Evolutionary conservation across 1,140 invertebrate species (phyloP), one percentile per base, ranked within the genome.

Genomic region (Epicauta chinensis): DNA sequence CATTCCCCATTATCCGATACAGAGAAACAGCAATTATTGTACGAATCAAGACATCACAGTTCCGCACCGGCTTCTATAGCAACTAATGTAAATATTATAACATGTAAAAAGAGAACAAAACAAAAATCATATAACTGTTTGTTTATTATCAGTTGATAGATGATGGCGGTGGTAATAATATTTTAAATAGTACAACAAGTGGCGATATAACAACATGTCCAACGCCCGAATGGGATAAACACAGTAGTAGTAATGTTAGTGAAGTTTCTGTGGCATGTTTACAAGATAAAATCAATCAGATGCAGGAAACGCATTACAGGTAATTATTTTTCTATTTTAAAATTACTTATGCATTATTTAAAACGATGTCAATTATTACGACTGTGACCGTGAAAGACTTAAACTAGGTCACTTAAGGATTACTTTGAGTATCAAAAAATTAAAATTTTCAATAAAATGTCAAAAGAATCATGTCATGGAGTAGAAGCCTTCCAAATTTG

Each of bases 241-340:
- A 89, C 65, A 92, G 88, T 16, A 80, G 81, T 12, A 86, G 84
- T 45, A 90, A 87, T 16, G 77, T 88, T 15, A 91, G 89, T 66
- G 91, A 94, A 71, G 83, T 93, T 11, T 93, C 91, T 7, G 89
- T 95, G 45, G 89, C 91, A 2, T 93, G 91, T 71, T 75, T 96
- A 32, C 92, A 95, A 70, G 92, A 95, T 66, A 81, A 90, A 62
- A 93, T 95, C 58, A 77, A 91, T 59, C 91, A 95, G 71, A 89
- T 91, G 87, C 87, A 89, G 68, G 87, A 91, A 70, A 88, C 84
- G 12, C 86, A 90, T 64, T 87, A 89, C 67, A 85, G 80, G 79
- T 81, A 59, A 56, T 16, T 48, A 6, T 13, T 44, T 16, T 38
- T 13, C 15, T 13, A 3, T 50, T 15, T 40, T 37, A 2, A 14